Base-by-base conservation (phyloP, 2,113 vertebrate species). In the Oreochromis niloticus region DNA sequence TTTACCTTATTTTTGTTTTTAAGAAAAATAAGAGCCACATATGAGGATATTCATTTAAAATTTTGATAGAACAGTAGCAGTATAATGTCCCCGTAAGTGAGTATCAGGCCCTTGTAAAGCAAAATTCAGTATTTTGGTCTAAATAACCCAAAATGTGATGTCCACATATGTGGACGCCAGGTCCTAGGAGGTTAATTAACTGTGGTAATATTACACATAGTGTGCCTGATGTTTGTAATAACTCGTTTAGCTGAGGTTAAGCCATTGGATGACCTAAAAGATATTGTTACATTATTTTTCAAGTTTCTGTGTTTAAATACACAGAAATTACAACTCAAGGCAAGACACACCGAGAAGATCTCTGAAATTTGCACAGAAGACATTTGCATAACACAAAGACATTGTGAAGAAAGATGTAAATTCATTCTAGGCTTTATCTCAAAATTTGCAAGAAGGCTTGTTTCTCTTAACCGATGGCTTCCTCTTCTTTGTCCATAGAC, bases 401-500 rank as follows among this genome's bases (percentile, higher is more conserved):
- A 52, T 41, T 39, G 2, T 81, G 24, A 22, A 59, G 32, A 71
- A 5, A 34, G 6, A 30, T 48, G 24, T 14, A 39, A 55, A 39
- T 24, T 57, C 2, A 39, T 80, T 19, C 50, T 48, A 32, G 30
- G 24, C 32, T 57, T 22, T 11, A 16, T 7, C 11, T 19, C 3
- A 57, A 10, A 68, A 50, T 79, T 54, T 75, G 46, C 19, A 39
- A 71, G 13, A 61, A 34, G 32, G 66, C 7, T 4, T 85, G 22
- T 86, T 39, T 17, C 63, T 59, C 52, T 84, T 36, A 73, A 30
- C 22, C 48, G 3, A 61, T 43, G 5, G 6, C 32, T 83, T 84
- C 9, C 32, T 68, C 6, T 55, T 22, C 10, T 54, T 9, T 56
- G 17, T 92, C 32, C 73, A 2, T 94, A 99, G 99, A 99, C 93